Percentiles rank a stretch among this genome's conserved stretches.
Conservation (phyloP, 2,888 invertebrate species). For the Drosophila mettleri region DNA sequence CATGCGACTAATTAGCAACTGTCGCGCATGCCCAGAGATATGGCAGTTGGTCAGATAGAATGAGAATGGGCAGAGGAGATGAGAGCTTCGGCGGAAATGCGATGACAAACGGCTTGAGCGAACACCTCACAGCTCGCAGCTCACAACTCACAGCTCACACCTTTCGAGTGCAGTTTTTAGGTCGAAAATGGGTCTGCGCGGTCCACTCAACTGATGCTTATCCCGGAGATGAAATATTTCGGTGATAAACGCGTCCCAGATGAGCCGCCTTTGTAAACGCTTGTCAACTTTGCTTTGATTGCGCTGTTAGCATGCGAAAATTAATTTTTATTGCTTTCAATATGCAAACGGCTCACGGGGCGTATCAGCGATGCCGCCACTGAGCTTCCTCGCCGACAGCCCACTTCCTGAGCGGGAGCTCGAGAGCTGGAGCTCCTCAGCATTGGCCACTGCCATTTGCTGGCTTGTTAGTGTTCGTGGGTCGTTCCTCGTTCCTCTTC, state of each 20-base stretch:
- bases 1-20: constrained; percentile 84
- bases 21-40: constrained; percentile 82
- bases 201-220: constrained; percentile 69
- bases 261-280: constrained; percentile 76
- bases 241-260: constrained; percentile 69
- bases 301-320: constrained; percentile 76
- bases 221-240: constrained; percentile 83
- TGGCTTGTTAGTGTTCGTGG: constrained; percentile 29
- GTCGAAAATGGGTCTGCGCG: constrained; percentile 30
- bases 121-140: constrained; percentile 41
- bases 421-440: constrained; percentile 8
- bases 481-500: constrained; percentile 34
- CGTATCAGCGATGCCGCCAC: constrained; percentile 64
- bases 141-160: constrained; percentile 54
- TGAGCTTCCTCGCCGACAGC: constrained; percentile 35
- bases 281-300: constrained; percentile 78
- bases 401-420: constrained; percentile 59
- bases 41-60: constrained; percentile 45
- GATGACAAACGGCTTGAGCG: constrained; percentile 69
- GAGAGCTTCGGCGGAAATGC: constrained; percentile 80
- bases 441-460: constrained; percentile 52
- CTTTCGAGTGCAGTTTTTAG: constrained; percentile 43
- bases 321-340: constrained; percentile 77
- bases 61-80: neutral
- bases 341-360: constrained; percentile 69